phyloP scores from a whole-genome alignment of 2,888 invertebrate genomes.

The Celastrina argiolus region DNA sequence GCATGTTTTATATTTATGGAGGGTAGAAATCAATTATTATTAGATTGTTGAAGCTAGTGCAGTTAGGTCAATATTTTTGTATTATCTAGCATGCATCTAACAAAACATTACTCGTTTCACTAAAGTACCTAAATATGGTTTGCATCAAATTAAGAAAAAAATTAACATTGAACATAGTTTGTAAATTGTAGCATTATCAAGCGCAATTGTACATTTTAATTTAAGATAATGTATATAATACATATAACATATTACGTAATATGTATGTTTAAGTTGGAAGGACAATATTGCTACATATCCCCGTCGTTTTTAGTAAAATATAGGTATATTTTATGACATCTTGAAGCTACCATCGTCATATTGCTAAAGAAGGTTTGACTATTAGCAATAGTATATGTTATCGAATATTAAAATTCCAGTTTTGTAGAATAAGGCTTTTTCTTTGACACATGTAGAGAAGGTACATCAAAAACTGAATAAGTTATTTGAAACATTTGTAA shows the following conservation, averaged over 20 bases:
- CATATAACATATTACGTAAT: conserved; percentile 15
- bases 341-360: neutral
- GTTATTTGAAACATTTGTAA: neutral
- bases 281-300: conserved; percentile 21
- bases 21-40: conserved; percentile 3
- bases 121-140: neutral
- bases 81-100: neutral
- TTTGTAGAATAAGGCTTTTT: neutral
- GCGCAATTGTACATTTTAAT: conserved; percentile 1
- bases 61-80: neutral
- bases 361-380: neutral
- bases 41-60: neutral
- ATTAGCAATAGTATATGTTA: neutral
- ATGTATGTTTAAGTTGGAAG: conserved; percentile 14
- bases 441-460: neutral
- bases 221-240: conserved; percentile 15
- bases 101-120: neutral
- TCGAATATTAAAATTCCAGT: neutral
- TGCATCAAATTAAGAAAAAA: neutral
- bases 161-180: neutral
- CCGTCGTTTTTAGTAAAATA: neutral
- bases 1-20: neutral
- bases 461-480: neutral
- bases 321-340: neutral
- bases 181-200: neutral